phyloP scores from a whole-genome alignment of 2,797 vertebrate species.

The Iguana delicatissima region DNA sequence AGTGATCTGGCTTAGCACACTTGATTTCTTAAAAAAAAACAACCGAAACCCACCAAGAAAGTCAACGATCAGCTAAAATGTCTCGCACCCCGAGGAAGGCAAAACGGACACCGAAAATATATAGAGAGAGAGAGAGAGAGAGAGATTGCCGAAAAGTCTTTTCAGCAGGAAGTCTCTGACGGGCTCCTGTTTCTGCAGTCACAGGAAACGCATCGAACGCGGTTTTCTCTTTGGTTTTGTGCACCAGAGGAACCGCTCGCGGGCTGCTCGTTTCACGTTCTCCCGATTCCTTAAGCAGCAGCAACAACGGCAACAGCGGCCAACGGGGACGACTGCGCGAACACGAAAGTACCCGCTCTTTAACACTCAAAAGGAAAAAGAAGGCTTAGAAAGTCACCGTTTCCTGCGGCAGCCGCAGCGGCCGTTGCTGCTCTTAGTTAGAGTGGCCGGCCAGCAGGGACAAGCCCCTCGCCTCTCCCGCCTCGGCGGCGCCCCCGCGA shows the following conservation, averaged over 20 bases:
- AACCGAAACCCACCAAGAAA: background rate
- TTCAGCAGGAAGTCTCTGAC: background rate
- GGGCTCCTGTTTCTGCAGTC: background rate
- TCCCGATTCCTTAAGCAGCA: background rate
- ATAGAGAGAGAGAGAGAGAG: too few relatives aligned
- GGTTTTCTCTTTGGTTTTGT: too few relatives aligned
- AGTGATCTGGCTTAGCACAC: background rate
- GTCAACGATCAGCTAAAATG: background rate
- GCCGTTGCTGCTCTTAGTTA: conserved; percentile 3
- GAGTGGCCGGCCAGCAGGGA: background rate
- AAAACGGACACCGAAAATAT: background rate
- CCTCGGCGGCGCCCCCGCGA: too few relatives aligned
- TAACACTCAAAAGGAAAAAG: too few relatives aligned
- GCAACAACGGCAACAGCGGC: background rate
- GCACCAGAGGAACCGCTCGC: background rate
- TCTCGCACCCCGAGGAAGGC: too few relatives aligned
- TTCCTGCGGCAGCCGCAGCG: background rate
- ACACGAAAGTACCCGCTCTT: background rate
- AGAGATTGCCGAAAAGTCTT: background rate
- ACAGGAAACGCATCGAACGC: too few relatives aligned
- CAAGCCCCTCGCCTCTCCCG: too few relatives aligned
- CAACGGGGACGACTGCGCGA: background rate
- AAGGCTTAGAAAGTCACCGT: background rate
- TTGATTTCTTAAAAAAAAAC: background rate
- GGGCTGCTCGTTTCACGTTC: background rate